These are phyloP conservation scores for Ceraclea dissimilis DNA, from an alignment of 2,888 invertebrate species.

Conservation along the genomic window DNA sequence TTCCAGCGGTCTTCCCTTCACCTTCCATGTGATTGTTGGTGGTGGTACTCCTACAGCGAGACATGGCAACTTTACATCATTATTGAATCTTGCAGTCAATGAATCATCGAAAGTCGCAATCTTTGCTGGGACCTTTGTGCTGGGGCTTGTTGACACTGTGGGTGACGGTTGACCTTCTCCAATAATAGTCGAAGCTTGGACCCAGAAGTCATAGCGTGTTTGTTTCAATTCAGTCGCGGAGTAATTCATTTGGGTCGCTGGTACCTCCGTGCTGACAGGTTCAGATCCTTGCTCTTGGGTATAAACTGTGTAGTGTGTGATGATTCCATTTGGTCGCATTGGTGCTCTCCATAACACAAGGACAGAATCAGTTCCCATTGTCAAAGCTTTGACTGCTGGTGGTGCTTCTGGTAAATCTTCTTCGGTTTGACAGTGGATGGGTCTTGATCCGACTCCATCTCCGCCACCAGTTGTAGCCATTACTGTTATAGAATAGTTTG, in stretches of 20 bases:
- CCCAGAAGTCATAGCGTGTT: slow-evolving; percentile 88
- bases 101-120: slow-evolving; percentile 92
- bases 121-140: slow-evolving; percentile 81
- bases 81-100: slow-evolving; percentile 87
- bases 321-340: slow-evolving; percentile 84
- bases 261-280: slow-evolving; percentile 59
- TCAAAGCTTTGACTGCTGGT: slow-evolving; percentile 84
- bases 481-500: slow-evolving; percentile 96
- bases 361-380: slow-evolving; percentile 87
- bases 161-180: slow-evolving; percentile 90
- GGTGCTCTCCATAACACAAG: slow-evolving; percentile 92
- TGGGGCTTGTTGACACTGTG: slow-evolving; percentile 77
- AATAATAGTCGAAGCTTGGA: slow-evolving; percentile 88
- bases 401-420: slow-evolving; percentile 95
- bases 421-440: slow-evolving; percentile 90
- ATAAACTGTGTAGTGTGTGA: slow-evolving; percentile 90
- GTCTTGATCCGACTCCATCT: slow-evolving; percentile 81
- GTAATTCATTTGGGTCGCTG: slow-evolving; percentile 78
- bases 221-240: slow-evolving; percentile 79
- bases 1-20: slow-evolving; percentile 69
- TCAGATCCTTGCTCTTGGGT: slow-evolving; percentile 67
- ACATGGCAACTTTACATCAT: slow-evolving; percentile 86
- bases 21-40: slow-evolving; percentile 85
- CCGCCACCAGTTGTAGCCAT: slow-evolving; percentile 92
- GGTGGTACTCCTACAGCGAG: slow-evolving; percentile 86